A percentile compares a stretch with the other conserved stretches of the same genome.
These are phyloP conservation scores for Gallinago stenura DNA, from an alignment of 2,797 vertebrate genomes.

Conservation along the genomic window DNA sequence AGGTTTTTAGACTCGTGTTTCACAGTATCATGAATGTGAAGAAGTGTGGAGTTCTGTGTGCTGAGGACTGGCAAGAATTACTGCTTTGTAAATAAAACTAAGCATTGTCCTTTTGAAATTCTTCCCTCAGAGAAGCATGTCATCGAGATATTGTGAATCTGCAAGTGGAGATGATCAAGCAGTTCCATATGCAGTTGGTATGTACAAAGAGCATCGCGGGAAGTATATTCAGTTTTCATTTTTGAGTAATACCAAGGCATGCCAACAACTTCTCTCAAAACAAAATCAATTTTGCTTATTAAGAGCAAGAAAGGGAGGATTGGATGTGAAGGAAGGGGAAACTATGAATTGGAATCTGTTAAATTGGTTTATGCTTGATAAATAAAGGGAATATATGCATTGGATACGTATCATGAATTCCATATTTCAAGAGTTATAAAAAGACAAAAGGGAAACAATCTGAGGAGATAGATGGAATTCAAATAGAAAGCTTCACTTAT, in stretches of 20 bases:
- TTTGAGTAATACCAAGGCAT: not conserved
- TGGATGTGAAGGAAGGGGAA: not conserved
- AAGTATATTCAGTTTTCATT: not conserved
- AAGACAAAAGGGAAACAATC: not conserved
- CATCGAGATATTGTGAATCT: constrained; percentile 96
- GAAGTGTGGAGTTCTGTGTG: not conserved
- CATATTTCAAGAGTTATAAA: not conserved
- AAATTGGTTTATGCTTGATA: not conserved
- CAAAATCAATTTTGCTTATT: not conserved
- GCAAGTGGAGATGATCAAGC: constrained; percentile 97
- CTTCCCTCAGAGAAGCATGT: constrained; percentile 86
- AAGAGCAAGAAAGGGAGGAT: not conserved
- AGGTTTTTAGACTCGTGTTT: not conserved
- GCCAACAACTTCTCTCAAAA: not conserved
- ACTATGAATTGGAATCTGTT: not conserved
- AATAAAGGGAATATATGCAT: not conserved
- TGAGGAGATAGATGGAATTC: not conserved
- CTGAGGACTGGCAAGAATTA: not conserved
- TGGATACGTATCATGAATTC: not conserved
- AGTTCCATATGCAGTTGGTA: constrained; percentile 97
- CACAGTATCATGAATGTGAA: not conserved
- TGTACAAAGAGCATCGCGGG: constrained; percentile 49
- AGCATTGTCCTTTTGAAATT: constrained; percentile 13
- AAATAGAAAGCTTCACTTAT: not conserved
- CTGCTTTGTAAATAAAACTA: not conserved